These are phyloP conservation scores for Parotia lawesii DNA, from an alignment of 2,113 vertebrate species.

Conservation along the genomic window DNA sequence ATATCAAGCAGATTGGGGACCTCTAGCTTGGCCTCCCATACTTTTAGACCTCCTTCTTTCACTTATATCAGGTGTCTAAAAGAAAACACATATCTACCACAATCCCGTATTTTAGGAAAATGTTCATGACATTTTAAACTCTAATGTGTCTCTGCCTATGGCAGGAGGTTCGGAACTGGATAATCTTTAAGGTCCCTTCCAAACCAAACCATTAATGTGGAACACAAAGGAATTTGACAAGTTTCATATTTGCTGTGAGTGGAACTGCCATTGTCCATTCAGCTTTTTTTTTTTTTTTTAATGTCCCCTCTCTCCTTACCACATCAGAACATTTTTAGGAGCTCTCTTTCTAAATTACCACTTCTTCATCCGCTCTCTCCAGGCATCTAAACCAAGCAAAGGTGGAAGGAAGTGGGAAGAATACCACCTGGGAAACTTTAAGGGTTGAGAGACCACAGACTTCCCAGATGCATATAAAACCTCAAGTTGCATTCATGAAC, in stretches of 20 bases:
- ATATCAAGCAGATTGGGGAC: background rate
- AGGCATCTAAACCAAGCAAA: background rate
- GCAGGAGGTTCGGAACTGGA: background rate
- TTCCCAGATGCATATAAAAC: background rate
- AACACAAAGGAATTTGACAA: background rate
- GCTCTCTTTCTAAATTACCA: background rate
- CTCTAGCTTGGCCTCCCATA: background rate
- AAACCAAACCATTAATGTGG: background rate
- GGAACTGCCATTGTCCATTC: background rate
- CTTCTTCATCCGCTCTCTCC: background rate
- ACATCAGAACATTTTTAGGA: background rate
- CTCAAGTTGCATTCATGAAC: background rate
- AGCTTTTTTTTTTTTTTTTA: background rate
- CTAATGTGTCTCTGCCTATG: background rate
- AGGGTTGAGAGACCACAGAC: conserved; percentile 21
- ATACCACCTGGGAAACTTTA: conserved; percentile 19
- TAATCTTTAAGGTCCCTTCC: background rate
- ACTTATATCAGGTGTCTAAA: background rate
- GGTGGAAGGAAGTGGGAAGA: conserved; percentile 37
- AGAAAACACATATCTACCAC: background rate
- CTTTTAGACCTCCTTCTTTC: background rate
- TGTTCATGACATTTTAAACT: background rate
- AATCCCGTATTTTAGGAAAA: background rate
- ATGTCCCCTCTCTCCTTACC: background rate
- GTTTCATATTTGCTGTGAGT: background rate